Evolutionary conservation across 2,888 invertebrate genomes (phyloP), one percentile per base, ranked within the genome.

Genomic region (Scaptomyza tumidula): DNA sequence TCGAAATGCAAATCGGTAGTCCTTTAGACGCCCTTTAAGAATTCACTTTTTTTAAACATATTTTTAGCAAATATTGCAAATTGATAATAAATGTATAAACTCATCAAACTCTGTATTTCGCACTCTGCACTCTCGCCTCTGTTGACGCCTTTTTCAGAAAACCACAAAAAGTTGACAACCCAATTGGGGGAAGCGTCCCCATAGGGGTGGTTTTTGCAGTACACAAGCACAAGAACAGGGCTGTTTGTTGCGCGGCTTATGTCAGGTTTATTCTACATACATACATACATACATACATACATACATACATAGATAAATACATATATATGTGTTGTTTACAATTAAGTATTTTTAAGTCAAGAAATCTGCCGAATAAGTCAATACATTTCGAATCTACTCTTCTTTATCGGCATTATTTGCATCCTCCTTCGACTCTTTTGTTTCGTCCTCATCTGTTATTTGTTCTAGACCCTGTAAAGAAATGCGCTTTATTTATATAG

Each of bases 141-240:
- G 86, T 78, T 78, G 90, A 89, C 90, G 89, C 89, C 89, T 89
- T 90, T 88, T 78, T 75, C 76, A 72, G 72, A 79, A 79, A 83
- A 75, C 74, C 71, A 78, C 87, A 81, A 71, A 70, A 71, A 71
- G 65, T 75, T 80, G 62, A 66, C 69, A 76, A 60, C 73, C 64
- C 67, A 74, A 63, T 58, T 67, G 75, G 58, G 59, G 61, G 63
- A 75, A 65, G 70, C 70, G 52, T 62, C 63, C 68, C 71, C 72
- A 72, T 81, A 86, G 70, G 89, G 89, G 89, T 87, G 81, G 89
- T 81, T 89, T 89, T 68, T 46, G 46, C 45, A 27, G 44, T 39
- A 39, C 35, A 14, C 2, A 63, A 57, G 60, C 41, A 61, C 35
- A 67, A 87, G 62, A 35, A 70, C 88, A 89, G 89, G 80, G 85